A percentile compares a stretch with the other conserved stretches of the same genome.
phyloP scores from a whole-genome alignment of 2,888 invertebrate species.

The Cabera pusaria region DNA sequence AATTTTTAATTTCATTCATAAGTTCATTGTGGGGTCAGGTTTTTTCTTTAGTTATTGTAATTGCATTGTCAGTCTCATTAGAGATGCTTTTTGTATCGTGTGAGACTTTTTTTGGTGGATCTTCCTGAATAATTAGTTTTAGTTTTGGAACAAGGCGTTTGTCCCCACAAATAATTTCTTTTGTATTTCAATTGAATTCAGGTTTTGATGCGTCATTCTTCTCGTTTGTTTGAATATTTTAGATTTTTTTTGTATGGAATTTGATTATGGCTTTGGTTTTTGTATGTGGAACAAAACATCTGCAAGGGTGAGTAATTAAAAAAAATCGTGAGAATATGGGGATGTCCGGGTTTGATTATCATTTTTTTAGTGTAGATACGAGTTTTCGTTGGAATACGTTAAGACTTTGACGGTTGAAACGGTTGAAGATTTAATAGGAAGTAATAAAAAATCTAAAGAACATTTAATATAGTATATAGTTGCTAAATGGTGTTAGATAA shows the following conservation, averaged over 20 bases:
- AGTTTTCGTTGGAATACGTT: slow-evolving; percentile 36
- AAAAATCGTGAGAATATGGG: slow-evolving; percentile 77
- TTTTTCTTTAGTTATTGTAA: slow-evolving; percentile 63
- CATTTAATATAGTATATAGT: too few species aligned
- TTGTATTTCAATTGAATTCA: slow-evolving; percentile 78
- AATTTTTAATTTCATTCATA: slow-evolving; percentile 71
- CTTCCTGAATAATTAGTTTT: slow-evolving; percentile 71
- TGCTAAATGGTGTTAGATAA: too few species aligned
- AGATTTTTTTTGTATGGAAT: slow-evolving; percentile 56
- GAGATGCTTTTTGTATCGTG: slow-evolving; percentile 64
- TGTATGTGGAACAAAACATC: slow-evolving; percentile 65
- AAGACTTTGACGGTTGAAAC: slow-evolving; percentile 28
- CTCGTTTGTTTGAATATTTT: slow-evolving; percentile 71
- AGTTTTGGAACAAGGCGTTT: slow-evolving; percentile 68
- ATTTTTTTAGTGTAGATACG: slow-evolving; percentile 41
- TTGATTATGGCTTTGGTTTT: slow-evolving; percentile 62
- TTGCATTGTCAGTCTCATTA: slow-evolving; percentile 68
- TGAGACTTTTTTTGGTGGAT: slow-evolving; percentile 53
- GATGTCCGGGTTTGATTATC: slow-evolving; percentile 51
- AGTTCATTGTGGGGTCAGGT: slow-evolving; percentile 63
- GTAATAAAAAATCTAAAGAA: too few species aligned
- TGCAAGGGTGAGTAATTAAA: slow-evolving; percentile 71
- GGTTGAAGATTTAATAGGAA: slow-evolving; percentile 28
- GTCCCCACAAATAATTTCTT: slow-evolving; percentile 70
- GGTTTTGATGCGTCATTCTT: slow-evolving; percentile 78